Conservation (phyloP, 64 coral and sea anemone species). For the Acropora yongei region DNA sequence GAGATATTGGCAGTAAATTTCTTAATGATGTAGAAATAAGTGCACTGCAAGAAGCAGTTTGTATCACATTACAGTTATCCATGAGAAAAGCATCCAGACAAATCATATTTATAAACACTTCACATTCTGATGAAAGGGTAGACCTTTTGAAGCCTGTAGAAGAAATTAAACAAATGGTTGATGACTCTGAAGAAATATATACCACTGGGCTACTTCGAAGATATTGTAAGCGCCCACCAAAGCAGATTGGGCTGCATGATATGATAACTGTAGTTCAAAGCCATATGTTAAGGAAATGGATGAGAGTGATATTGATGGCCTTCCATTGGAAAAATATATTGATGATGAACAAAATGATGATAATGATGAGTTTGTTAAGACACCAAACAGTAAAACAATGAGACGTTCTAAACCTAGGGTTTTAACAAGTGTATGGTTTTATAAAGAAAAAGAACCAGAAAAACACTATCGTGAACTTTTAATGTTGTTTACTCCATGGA, state of each 20-base stretch:
- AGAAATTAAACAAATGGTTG: too few species aligned
- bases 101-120: constrained; percentile 54
- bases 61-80: too few species aligned
- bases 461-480: too few species aligned
- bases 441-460: too few species aligned
- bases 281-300: constrained; percentile 68
- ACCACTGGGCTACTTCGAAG: constrained; percentile 6
- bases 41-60: too few species aligned
- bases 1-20: constrained; percentile 36
- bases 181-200: constrained; percentile 14
- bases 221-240: constrained; percentile 42
- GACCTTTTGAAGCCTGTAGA: constrained; percentile 21
- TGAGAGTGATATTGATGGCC: constrained; percentile 25
- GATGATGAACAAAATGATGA: too few species aligned
- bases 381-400: too few species aligned
- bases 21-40: constrained; percentile 25
- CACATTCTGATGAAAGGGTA: constrained; percentile 26
- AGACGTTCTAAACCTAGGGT: too few species aligned
- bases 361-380: too few species aligned
- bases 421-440: too few species aligned
- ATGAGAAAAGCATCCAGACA: background rate
- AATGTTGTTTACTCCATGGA: too few species aligned
- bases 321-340: too few species aligned
- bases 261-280: constrained; percentile 47
- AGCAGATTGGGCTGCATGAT: constrained; percentile 50